Evolutionary conservation across 2,888 invertebrate genomes (phyloP).

Genomic region (Anoplius nigerrimus): DNA sequence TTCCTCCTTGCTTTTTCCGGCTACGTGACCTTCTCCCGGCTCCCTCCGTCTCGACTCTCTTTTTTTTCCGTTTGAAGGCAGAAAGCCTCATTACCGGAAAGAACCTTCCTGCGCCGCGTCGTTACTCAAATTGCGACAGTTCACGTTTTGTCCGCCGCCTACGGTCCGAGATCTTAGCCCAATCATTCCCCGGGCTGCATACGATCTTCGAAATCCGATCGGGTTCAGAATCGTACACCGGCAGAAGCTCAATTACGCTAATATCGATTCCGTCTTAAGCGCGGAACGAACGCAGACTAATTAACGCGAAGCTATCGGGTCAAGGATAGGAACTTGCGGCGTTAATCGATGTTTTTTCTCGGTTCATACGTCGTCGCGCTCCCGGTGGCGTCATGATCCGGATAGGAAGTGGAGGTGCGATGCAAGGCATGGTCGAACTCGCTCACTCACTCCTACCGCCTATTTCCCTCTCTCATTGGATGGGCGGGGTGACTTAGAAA

Average conservation of each 20-base stretch:
- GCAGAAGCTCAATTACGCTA: too few relatives aligned
- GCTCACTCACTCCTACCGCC: neutral
- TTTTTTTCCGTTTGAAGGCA: too few relatives aligned
- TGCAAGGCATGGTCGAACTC: too few relatives aligned
- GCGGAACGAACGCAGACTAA: too few relatives aligned
- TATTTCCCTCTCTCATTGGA: constrained; percentile 15
- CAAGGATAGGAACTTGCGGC: neutral
- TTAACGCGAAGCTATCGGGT: neutral
- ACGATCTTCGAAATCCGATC: too few relatives aligned
- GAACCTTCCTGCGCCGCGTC: neutral
- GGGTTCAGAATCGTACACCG: too few relatives aligned
- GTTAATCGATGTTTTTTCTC: neutral
- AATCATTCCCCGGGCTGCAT: too few relatives aligned
- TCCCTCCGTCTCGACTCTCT: neutral
- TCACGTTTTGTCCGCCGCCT: too few relatives aligned
- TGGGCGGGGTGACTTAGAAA: constrained; percentile 67
- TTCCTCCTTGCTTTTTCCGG: neutral
- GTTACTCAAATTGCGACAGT: neutral
- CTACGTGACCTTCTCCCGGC: constrained; percentile 13
- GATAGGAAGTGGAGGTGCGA: neutral
- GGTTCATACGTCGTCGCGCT: neutral
- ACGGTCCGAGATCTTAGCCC: too few relatives aligned
- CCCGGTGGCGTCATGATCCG: neutral
- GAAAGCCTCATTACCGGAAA: neutral
- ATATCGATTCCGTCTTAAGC: too few relatives aligned